These are phyloP conservation scores for Philereme vetulata DNA, from an alignment of 2,888 invertebrate species.

Conservation along the genomic window DNA sequence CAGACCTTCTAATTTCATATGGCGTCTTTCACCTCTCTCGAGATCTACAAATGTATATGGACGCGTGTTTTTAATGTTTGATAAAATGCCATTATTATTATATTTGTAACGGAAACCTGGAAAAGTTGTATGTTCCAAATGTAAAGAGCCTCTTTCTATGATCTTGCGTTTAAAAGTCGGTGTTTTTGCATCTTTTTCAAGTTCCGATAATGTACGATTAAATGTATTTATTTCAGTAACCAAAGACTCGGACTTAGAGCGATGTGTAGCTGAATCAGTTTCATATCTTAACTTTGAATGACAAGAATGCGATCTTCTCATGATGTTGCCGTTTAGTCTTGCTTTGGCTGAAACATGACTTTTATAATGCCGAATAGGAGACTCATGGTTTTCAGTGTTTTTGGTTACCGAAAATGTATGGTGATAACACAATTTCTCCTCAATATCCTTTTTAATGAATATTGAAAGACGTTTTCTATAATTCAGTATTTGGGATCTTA, in stretches of 20 bases:
- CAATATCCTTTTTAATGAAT: conserved; percentile 21
- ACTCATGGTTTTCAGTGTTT: conserved; percentile 15
- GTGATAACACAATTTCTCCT: conserved; percentile 20
- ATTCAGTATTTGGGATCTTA: conserved; percentile 22
- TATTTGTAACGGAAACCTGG: neutral
- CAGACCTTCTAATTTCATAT: neutral
- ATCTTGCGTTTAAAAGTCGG: conserved; percentile 1
- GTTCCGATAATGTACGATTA: conserved; percentile 4
- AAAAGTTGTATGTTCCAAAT: neutral
- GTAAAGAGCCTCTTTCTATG: neutral
- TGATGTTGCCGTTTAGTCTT: conserved; percentile 1
- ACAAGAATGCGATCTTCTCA: conserved; percentile 23
- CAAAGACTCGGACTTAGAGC: conserved; percentile 13
- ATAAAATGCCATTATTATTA: conserved; percentile 5
- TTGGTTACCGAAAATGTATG: conserved; percentile 18
- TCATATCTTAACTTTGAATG: conserved; percentile 15
- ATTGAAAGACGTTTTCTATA: conserved; percentile 21
- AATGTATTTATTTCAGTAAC: conserved; percentile 6
- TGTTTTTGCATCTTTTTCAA: conserved; percentile 13
- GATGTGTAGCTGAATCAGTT: conserved; percentile 7
- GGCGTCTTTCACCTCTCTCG: neutral
- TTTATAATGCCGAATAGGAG: conserved; percentile 16
- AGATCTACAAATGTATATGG: neutral
- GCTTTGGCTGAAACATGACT: neutral
- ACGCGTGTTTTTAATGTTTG: conserved; percentile 1